Evolutionary conservation across 2,113 vertebrate species (phyloP).

Genomic region (Brachirus orientalis): DNA sequence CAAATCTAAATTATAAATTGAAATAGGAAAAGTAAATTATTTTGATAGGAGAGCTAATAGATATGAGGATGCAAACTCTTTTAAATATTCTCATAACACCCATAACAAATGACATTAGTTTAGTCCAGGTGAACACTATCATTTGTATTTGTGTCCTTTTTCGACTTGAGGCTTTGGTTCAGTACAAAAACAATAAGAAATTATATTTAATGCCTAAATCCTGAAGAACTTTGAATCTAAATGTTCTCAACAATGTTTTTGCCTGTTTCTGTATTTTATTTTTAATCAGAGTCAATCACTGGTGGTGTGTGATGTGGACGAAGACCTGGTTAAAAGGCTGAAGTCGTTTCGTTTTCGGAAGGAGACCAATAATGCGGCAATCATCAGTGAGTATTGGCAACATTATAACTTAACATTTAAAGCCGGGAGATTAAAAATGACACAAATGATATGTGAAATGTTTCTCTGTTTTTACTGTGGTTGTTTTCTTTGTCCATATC

Average conservation of each 20-base stretch:
- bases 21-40: too few relatives aligned
- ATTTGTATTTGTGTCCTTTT: too few relatives aligned
- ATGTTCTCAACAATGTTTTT: neutral
- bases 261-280: neutral
- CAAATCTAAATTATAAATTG: too few relatives aligned
- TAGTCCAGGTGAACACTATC: too few relatives aligned
- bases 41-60: neutral
- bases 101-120: too few relatives aligned
- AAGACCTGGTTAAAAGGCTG: conserved; percentile 93
- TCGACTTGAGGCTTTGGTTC: too few relatives aligned
- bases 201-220: neutral
- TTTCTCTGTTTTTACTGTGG: too few relatives aligned
- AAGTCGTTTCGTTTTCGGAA: conserved; percentile 96
- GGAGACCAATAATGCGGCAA: conserved; percentile 97
- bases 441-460: too few relatives aligned
- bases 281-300: conserved; percentile 89
- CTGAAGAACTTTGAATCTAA: neutral
- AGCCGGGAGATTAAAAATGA: too few relatives aligned
- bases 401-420: neutral
- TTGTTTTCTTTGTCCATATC: too few relatives aligned
- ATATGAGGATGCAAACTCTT: neutral
- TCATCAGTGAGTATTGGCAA: conserved; percentile 89
- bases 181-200: too few relatives aligned
- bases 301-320: conserved; percentile 96
- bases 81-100: too few relatives aligned